Percentiles rank a stretch among this genome's conserved stretches.
Conservation (phyloP, 2,888 invertebrate genomes). For the Tethea ocularis region DNA sequence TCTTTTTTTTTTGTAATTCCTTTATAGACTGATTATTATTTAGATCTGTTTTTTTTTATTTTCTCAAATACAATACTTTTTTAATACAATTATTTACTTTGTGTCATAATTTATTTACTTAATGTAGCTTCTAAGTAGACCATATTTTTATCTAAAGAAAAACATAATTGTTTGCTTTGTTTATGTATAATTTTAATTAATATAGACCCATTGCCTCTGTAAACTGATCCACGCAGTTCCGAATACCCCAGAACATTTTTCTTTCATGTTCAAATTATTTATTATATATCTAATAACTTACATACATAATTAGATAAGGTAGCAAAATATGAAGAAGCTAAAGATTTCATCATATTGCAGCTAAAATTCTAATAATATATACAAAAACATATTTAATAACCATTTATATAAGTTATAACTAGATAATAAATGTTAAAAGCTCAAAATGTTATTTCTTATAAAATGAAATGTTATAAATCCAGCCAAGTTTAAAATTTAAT, state of each 20-base stretch:
- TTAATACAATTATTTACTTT: background rate
- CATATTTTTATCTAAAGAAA: slow-evolving; percentile 24
- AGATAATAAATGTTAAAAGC: background rate
- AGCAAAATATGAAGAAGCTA: background rate
- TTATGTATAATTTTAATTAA: background rate
- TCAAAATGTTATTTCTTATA: background rate
- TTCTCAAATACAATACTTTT: slow-evolving; percentile 13
- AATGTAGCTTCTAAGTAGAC: slow-evolving; percentile 38
- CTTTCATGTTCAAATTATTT: too few species aligned
- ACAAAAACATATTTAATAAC: background rate
- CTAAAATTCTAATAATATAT: background rate
- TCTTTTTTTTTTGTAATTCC: slow-evolving; percentile 14
- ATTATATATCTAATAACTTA: too few species aligned
- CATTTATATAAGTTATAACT: background rate
- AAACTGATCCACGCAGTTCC: background rate
- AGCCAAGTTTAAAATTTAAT: background rate
- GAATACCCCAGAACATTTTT: too few species aligned
- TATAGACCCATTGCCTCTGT: background rate
- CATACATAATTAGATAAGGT: too few species aligned
- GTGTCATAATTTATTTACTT: background rate
- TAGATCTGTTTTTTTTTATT: slow-evolving; percentile 28
- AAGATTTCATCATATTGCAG: background rate
- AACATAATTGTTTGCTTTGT: slow-evolving; percentile 14
- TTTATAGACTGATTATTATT: slow-evolving; percentile 32
- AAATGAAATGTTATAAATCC: background rate